Evolutionary conservation across 2,113 vertebrate species (phyloP), one percentile per base, ranked within the genome.

Genomic region (Naja naja): DNA sequence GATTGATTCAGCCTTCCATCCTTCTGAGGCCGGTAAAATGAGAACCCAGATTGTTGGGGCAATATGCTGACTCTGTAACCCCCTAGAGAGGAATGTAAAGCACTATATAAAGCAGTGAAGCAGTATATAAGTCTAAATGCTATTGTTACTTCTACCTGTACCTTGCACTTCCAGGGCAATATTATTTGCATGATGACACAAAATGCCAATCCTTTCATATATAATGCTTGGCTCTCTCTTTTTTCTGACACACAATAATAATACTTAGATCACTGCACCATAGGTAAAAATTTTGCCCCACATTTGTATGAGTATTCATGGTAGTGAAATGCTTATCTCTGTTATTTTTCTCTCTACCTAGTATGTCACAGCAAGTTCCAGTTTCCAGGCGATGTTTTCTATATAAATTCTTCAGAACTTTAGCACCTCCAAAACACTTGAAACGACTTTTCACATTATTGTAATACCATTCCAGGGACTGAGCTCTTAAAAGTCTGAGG

Each of bases 381-480:
- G 98, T 98, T 95, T 99, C 99, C 74, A 98, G 96, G 23, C 98
- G 98, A 96, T 99, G 99, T 90, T 99, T 99, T 94, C 98, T 98
- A 97, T 99, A 99, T 85, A 99, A 97, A 92, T 98, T 99, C 97
- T 99, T 99, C 96, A 99, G 96, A 94, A 99, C 99, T 97, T 99
- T 99, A 95, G 99, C 99, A 43, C 99, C 99, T 96, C 99, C 99
- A 14, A 99, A 99, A 96, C 98, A 98, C 94, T 99, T 99, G 97
- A 99, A 99, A 86, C 99, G 99, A 93, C 98, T 99, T 97, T 99
- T 99, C 93, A 99, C 99, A 54, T 99, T 99, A 95, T 98, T 99
- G 94, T 99, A 99, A 96, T 99, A 99, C 99, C 99, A 99, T 96
- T 99, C 99, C 91, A 99, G 97, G 30, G 99, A 99, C 96, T 99